phyloP scores from a whole-genome alignment of 2,888 invertebrate species.

The Chymomyza amoena region DNA sequence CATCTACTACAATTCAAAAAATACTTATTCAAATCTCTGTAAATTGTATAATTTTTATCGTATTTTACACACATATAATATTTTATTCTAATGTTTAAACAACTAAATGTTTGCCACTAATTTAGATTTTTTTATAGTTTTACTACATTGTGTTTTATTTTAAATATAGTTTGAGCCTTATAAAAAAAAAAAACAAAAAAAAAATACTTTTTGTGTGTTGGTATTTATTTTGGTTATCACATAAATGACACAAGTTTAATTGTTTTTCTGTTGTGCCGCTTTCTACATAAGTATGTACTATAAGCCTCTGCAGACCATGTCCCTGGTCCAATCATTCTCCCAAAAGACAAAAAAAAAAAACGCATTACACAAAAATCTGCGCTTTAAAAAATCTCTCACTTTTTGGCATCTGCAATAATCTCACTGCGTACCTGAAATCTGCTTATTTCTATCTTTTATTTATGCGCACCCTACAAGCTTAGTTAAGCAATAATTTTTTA shows the following conservation, averaged over 20 bases:
- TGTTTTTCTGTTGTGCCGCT: slow-evolving; percentile 59
- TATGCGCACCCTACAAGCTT: neutral
- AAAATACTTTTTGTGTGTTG: slow-evolving; percentile 63
- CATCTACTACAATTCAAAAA: slow-evolving; percentile 4
- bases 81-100: neutral
- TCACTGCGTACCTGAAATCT: neutral
- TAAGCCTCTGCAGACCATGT: slow-evolving; percentile 24
- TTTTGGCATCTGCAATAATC: slow-evolving; percentile 4
- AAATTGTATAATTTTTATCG: neutral
- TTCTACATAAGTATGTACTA: slow-evolving; percentile 22
- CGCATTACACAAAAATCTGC: slow-evolving; percentile 28
- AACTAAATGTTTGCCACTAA: slow-evolving; percentile 61
- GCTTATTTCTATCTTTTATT: slow-evolving; percentile 4
- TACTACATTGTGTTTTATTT: slow-evolving; percentile 50
- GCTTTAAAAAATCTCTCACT: slow-evolving; percentile 1
- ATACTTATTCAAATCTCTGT: slow-evolving; percentile 6
- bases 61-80: neutral
- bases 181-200: slow-evolving; percentile 32
- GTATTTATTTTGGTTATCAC: slow-evolving; percentile 54
- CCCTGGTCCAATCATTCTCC: neutral
- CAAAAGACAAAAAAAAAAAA: slow-evolving; percentile 21
- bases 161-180: slow-evolving; percentile 62
- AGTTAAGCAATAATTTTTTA: neutral
- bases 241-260: slow-evolving; percentile 28
- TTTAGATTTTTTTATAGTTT: slow-evolving; percentile 57